Percentiles rank a stretch among this genome's conserved stretches.
phyloP scores from a whole-genome alignment of 2,113 vertebrate genomes.

The Engraulis encrasicolus region DNA sequence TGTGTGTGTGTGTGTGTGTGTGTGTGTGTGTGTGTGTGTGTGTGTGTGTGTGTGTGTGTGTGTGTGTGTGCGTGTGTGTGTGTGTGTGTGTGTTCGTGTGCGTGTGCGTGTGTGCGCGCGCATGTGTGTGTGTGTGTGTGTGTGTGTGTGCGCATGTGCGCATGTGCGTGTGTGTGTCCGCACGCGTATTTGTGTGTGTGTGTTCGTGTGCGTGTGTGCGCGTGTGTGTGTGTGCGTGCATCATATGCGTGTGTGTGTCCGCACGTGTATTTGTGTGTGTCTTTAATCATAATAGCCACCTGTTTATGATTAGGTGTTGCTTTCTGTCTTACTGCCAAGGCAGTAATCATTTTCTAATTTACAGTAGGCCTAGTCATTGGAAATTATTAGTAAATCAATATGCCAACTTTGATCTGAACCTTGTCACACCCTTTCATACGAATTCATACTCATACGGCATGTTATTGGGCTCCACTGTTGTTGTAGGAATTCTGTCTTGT shows the following conservation, averaged over 20 bases:
- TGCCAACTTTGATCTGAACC: not conserved
- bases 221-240: not conserved
- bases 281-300: not conserved
- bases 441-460: not conserved
- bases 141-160: not conserved
- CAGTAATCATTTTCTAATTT: not conserved
- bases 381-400: not conserved
- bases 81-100: no score
- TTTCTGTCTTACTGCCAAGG: not conserved
- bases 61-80: not conserved
- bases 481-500: no score
- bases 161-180: no score
- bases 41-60: not conserved
- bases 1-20: not conserved
- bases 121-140: not conserved
- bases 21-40: not conserved
- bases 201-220: no score
- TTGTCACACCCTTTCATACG: not conserved
- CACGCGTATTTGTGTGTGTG: no score
- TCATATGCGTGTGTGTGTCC: no score
- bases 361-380: not conserved
- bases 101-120: no score
- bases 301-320: not conserved
- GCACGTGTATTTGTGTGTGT: no score
- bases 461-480: no score